Evolutionary conservation across 92 coral and sea anemone genomes (phyloP), one percentile per base, ranked within the genome.

Genomic region (Palythoa heliodiscus): DNA sequence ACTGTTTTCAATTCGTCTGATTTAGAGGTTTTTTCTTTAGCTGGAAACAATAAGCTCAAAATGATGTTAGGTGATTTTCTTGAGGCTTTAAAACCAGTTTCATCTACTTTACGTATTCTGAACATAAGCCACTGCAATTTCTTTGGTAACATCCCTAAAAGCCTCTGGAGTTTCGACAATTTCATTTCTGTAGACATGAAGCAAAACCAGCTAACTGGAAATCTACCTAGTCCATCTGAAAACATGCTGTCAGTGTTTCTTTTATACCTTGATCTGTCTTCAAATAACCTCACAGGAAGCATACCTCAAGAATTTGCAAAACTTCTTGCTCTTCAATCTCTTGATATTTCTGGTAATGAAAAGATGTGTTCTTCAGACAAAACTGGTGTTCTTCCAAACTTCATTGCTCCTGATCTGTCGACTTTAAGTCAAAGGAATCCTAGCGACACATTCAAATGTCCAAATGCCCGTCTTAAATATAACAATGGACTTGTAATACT

Each of bases 191-290:
- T 89, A 17, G 91, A 93, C 71, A 66, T 93, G 25, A 84, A 83
- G 11, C 48, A 39, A 15, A 93, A 91, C 63, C 53, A 23, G n/a
- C 64, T 93, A n/a, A 71, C 79, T 23, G 96, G 94, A 2, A 12
- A 39, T 29, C 82, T 93, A 25, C 92, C 96, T 0, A 67, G 53
- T 5, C 92, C 91, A 55, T 38, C 87, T 22, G 77, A 71, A 8
- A 87, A 91, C 57, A 86, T 91, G 88, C 4, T 91, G 69, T n/a
- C n/a, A n/a, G n/a, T n/a, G n/a, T 91, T 91, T 84, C 93, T 93
- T 38, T 52, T 83, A 23, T 78, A 79, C 5, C 76, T 93, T 11
- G 92, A 91, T 76, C 82, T 91, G 25, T 91, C 94, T 3, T 53
- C 2, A 4, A 93, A 93, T 70, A 81, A 89, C 47, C 89, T 93